A percentile compares a stretch with the other conserved stretches of the same genome.
These are phyloP conservation scores for Epizoanthus rinbou DNA, from an alignment of 92 coral and sea anemone species.

Conservation along the genomic window DNA sequence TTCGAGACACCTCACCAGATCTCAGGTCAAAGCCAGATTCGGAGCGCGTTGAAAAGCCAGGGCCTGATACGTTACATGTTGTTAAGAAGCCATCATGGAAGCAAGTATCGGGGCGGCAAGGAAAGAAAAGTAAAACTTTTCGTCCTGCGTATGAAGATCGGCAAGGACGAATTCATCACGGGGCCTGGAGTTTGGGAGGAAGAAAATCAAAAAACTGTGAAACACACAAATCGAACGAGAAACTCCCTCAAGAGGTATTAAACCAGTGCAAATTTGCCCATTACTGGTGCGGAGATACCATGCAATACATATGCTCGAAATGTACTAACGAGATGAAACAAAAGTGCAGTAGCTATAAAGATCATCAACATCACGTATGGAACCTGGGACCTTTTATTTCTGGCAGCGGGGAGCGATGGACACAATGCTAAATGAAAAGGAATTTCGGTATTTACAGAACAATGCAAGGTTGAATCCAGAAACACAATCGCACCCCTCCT, in stretches of 20 bases:
- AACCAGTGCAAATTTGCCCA: slow-evolving; percentile 42
- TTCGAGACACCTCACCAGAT: not conserved
- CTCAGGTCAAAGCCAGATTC: not conserved
- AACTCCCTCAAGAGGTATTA: not conserved
- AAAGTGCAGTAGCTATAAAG: slow-evolving; percentile 7
- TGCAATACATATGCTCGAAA: slow-evolving; percentile 17
- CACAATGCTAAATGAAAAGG: no score
- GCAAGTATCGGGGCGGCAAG: slow-evolving; percentile 23
- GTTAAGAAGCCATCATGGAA: slow-evolving; percentile 1
- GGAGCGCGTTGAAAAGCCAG: not conserved
- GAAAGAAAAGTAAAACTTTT: slow-evolving; percentile 24
- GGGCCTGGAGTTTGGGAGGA: slow-evolving; percentile 47
- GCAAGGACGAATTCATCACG: slow-evolving; percentile 59
- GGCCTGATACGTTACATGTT: not conserved
- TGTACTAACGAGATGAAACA: slow-evolving; percentile 11
- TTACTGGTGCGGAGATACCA: slow-evolving; percentile 37
- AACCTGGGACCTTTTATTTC: slow-evolving; percentile 17
- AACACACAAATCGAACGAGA: not conserved
- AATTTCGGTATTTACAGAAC: no score
- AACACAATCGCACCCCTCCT: no score
- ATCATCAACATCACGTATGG: slow-evolving; percentile 18
- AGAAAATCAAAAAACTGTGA: slow-evolving; percentile 54
- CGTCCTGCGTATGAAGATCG: slow-evolving; percentile 26
- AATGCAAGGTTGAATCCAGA: no score
- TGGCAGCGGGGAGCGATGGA: slow-evolving; percentile 30